Base-by-base conservation (phyloP, 2,113 vertebrate species). In the Tringa solitaria region DNA sequence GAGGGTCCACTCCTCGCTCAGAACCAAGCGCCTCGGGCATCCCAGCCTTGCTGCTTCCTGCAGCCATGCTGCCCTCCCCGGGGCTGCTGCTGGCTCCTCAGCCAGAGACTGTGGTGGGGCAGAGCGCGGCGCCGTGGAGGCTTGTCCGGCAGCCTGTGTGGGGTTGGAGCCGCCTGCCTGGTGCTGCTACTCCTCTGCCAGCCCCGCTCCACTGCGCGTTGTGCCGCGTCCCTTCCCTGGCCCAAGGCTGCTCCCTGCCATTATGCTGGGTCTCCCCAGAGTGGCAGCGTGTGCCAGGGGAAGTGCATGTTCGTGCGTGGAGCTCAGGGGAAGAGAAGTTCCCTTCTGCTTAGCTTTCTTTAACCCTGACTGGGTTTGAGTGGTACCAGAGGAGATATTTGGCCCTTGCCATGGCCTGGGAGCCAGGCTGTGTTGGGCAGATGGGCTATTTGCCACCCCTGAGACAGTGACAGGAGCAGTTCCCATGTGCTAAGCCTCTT, bases 191-290 rank as follows among this genome's bases (percentile, higher is more conserved):
- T 84, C n/a, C 63, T n/a, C 28, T 64, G 86, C 39, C 48, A 79
- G 53, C 79, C 45, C 20, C 0, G 0, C 64, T 88, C 1, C 5
- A 1, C 33, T 64, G 13, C 7, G 7, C 1, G 0, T 26, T 51
- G 26, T 85, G 27, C 67, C 0, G 0, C 1, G 0, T 72, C 0
- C 0, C 59, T 19, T 48, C 53, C 6, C 7, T 1, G 3, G 68
- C 59, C 50, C 39, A 9, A 32, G 43, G 84, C 84, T 93, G 91
- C 48, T 64, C 53, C 32, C 22, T 48, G 56, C 28, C 2, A 1
- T 78, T 69, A 39, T 1, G 2, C 57, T 2, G 28, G 32, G 27
- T 45, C 46, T 81, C 14, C 32, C 32, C 1, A 5, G 59, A 30
- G 51, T 3, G 4, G 76, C 76, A 70, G 39, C 0, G 0, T 28